These are phyloP conservation scores for Archocentrus centrarchus DNA, from an alignment of 2,113 vertebrate genomes.

Conservation along the genomic window DNA sequence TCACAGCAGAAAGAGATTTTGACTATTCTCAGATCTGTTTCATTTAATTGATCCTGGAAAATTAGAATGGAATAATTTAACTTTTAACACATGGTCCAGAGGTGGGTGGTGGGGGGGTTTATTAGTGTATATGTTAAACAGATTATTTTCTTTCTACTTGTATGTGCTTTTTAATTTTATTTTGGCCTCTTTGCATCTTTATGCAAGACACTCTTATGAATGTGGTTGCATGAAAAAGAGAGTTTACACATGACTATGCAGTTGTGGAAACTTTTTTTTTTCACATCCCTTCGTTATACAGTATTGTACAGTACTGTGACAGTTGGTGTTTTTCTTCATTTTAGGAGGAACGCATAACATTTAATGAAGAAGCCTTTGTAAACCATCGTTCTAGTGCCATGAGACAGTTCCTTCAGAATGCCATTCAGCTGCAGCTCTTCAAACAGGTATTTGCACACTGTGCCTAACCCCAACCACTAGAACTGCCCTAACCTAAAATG, in stretches of 20 bases:
- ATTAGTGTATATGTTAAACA: too few relatives aligned
- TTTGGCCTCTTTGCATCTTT: too few relatives aligned
- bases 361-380: slow-evolving; percentile 91
- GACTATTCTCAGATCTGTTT: too few relatives aligned
- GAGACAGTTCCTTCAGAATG: slow-evolving; percentile 95
- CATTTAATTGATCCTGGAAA: too few relatives aligned
- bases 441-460: slow-evolving; percentile 85
- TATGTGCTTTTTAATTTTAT: too few relatives aligned
- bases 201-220: neutral
- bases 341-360: slow-evolving; percentile 95
- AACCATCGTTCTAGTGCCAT: slow-evolving; percentile 94
- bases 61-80: too few relatives aligned
- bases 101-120: too few relatives aligned
- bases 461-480: neutral
- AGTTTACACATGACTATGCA: neutral
- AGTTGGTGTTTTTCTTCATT: slow-evolving; percentile 15
- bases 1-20: too few relatives aligned
- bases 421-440: slow-evolving; percentile 97
- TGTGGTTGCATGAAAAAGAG: neutral
- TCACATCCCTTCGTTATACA: neutral
- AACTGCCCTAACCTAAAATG: neutral
- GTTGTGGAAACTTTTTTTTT: neutral
- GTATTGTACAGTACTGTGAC: neutral
- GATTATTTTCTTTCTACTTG: too few relatives aligned
- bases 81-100: too few relatives aligned